Percentiles rank a stretch among this genome's conserved stretches.
Evolutionary conservation across 2,797 vertebrate species (phyloP).

Genomic region (Intellagama lesueurii): DNA sequence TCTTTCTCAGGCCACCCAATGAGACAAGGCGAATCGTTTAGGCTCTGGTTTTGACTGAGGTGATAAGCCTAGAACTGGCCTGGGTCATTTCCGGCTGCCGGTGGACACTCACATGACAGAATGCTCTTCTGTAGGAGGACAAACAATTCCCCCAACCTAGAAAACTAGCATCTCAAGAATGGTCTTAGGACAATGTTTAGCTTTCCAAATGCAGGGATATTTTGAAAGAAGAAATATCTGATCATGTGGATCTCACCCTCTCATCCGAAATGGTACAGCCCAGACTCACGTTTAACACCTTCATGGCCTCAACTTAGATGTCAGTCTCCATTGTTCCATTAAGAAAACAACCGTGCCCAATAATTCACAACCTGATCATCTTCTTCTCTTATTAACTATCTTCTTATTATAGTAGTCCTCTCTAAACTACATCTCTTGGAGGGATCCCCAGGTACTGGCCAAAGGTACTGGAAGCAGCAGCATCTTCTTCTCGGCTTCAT

Average conservation of each 20-base stretch:
- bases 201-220: background rate
- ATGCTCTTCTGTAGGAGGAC: background rate
- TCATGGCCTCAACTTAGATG: conserved; percentile 7
- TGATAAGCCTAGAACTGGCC: background rate
- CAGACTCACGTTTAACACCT: background rate
- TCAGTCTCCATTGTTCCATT: background rate
- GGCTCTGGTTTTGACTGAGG: background rate
- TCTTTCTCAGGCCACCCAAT: conserved; percentile 20
- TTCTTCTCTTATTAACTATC: conserved; percentile 8
- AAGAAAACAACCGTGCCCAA: conserved; percentile 26
- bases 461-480: conserved; percentile 35
- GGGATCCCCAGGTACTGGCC: conserved; percentile 46
- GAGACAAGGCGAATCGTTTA: conserved; percentile 36
- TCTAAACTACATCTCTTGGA: conserved; percentile 54
- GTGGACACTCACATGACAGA: background rate
- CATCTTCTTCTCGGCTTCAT: conserved; percentile 31
- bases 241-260: background rate
- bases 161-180: background rate
- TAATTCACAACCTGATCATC: background rate
- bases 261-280: background rate
- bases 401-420: conserved; percentile 25
- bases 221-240: background rate
- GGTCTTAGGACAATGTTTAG: background rate
- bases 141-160: background rate
- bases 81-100: background rate